Evolutionary conservation across 2,797 vertebrate species (phyloP).

Genomic region (Helarctos malayanus): DNA sequence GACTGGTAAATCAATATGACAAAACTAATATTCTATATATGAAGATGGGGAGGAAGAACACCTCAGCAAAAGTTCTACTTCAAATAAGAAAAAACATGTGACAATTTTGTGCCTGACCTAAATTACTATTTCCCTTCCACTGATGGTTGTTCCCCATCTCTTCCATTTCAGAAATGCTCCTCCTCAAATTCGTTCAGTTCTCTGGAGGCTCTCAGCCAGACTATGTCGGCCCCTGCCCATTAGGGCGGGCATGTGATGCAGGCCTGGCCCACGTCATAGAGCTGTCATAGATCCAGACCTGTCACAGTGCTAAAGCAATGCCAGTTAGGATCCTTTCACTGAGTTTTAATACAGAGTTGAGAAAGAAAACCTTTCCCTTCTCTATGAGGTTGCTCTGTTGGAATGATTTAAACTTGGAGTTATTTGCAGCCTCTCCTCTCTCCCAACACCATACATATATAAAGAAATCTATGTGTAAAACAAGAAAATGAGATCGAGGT

Average conservation of each 20-base stretch:
- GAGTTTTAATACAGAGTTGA: not conserved
- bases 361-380: not conserved
- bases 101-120: not conserved
- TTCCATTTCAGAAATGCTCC: not conserved
- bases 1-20: not conserved
- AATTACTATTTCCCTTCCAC: not conserved
- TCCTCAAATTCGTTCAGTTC: not conserved
- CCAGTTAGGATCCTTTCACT: not conserved
- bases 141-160: not conserved
- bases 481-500: not conserved
- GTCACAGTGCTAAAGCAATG: not conserved
- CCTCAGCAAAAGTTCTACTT: not conserved
- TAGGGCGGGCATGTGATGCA: not conserved
- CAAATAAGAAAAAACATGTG: not conserved
- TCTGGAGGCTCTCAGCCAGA: not conserved
- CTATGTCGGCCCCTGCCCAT: not conserved
- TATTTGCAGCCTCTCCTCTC: not conserved
- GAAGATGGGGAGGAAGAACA: not conserved
- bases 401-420: not conserved
- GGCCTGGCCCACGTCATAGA: too few relatives aligned
- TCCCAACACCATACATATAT: not conserved
- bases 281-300: not conserved
- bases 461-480: not conserved
- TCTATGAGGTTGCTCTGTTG: not conserved
- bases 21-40: not conserved